Conservation (phyloP, 2,797 vertebrate genomes). For the Bradypus variegatus region DNA sequence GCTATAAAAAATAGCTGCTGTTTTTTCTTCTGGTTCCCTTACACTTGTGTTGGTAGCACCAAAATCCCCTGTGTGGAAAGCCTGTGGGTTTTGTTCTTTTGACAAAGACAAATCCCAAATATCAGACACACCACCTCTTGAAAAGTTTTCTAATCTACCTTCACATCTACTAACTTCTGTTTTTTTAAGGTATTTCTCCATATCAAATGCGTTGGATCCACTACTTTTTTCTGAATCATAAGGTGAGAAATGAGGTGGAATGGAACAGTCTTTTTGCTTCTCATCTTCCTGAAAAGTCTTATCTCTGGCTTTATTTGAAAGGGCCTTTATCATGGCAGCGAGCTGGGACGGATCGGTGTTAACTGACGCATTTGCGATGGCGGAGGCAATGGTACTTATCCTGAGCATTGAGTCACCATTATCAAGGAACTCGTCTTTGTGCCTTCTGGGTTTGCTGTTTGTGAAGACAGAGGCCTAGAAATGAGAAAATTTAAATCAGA, state of each 20-base stretch:
- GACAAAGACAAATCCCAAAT: constrained; percentile 56
- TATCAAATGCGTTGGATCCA: constrained; percentile 76
- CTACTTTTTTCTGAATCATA: constrained; percentile 72
- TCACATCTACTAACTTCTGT: constrained; percentile 71
- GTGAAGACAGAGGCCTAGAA: constrained; percentile 45
- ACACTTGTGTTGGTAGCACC: constrained; percentile 37
- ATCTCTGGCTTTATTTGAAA: constrained; percentile 80
- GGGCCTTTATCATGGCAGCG: constrained; percentile 89
- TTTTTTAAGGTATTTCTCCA: constrained; percentile 90
- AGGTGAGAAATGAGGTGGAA: constrained; percentile 9
- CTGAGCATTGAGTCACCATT: constrained; percentile 76
- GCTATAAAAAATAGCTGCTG: not conserved
- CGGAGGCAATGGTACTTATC: constrained; percentile 92
- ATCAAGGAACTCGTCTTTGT: constrained; percentile 22
- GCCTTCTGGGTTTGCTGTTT: constrained; percentile 1
- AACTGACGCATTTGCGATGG: constrained; percentile 89
- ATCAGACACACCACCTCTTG: constrained; percentile 48
- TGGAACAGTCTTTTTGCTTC: constrained; percentile 23
- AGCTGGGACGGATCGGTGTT: constrained; percentile 89
- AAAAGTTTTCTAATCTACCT: constrained; percentile 59
- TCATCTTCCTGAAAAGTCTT: constrained; percentile 11
- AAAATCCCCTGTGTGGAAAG: constrained; percentile 27
- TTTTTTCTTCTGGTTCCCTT: constrained; percentile 20
- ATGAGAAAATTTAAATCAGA: constrained; percentile 25
- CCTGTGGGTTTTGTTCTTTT: constrained; percentile 35